phyloP scores from a whole-genome alignment of 2,113 vertebrate genomes.

The Bufo gargarizans region DNA sequence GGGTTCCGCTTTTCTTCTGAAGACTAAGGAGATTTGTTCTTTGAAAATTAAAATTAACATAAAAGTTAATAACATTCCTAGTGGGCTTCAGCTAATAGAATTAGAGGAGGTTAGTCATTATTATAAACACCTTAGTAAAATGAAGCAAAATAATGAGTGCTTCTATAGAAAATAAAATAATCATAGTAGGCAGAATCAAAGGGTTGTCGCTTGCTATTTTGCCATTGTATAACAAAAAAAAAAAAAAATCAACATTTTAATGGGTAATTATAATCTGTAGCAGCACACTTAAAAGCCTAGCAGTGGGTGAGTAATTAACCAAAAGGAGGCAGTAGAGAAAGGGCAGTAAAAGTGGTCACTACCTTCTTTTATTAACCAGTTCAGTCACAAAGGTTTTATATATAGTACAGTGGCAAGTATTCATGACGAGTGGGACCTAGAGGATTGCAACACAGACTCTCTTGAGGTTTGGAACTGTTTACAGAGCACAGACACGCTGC shows the following conservation, averaged over 20 bases:
- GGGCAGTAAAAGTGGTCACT: conserved; percentile 41
- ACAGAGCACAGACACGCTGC: background rate
- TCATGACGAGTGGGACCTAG: conserved; percentile 10
- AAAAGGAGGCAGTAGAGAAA: conserved; percentile 41
- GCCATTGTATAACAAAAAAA: conserved; percentile 44
- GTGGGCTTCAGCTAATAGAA: conserved; percentile 62
- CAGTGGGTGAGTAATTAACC: conserved; percentile 54
- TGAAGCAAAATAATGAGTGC: conserved; percentile 57
- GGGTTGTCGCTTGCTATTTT: conserved; percentile 52
- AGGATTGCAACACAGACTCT: conserved; percentile 25
- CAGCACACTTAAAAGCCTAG: conserved; percentile 45
- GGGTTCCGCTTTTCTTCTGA: conserved; percentile 61
- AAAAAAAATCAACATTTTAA: conserved; percentile 57
- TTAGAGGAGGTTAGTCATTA: conserved; percentile 57
- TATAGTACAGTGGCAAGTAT: background rate
- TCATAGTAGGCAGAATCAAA: conserved; percentile 53
- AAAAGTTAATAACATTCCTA: conserved; percentile 63
- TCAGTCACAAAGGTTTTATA: conserved; percentile 9
- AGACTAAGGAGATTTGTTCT: conserved; percentile 56
- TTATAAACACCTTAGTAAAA: conserved; percentile 59
- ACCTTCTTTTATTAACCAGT: conserved; percentile 34
- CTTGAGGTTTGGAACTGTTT: conserved; percentile 32
- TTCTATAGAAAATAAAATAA: conserved; percentile 57
- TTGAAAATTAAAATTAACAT: conserved; percentile 61
- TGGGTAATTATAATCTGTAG: conserved; percentile 59